phyloP scores from a whole-genome alignment of 2,888 invertebrate genomes.

The Steinernema hermaphroditum region DNA sequence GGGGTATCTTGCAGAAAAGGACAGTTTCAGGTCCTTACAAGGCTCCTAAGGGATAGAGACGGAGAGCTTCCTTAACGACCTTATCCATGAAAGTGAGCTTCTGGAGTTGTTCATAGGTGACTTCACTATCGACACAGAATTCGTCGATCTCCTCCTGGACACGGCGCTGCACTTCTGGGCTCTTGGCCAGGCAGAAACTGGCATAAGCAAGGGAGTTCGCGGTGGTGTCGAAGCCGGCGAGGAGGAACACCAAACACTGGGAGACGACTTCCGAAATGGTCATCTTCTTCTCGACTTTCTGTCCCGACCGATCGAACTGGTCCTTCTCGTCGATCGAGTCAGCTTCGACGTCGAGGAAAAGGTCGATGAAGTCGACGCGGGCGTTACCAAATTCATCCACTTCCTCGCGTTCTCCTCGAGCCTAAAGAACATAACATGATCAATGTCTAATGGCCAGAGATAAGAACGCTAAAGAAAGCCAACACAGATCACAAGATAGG shows the following conservation, averaged over 20 bases:
- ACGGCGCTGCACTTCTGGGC: constrained; percentile 67
- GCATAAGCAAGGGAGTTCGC: constrained; percentile 69
- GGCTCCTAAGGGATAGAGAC: constrained; percentile 56
- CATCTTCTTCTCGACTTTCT: constrained; percentile 47
- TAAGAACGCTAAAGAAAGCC: too few relatives aligned
- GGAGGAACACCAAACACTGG: constrained; percentile 55
- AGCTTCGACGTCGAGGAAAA: constrained; percentile 55
- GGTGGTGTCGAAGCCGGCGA: constrained; percentile 69
- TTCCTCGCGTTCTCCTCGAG: constrained; percentile 10
- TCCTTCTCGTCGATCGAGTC: constrained; percentile 38
- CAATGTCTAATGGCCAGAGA: too few relatives aligned
- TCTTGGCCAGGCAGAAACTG: constrained; percentile 68
- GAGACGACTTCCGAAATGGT: constrained; percentile 53
- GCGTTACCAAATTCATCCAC: constrained; percentile 35
- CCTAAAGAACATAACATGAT: background rate
- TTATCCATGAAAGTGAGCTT: constrained; percentile 55
- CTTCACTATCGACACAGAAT: constrained; percentile 40
- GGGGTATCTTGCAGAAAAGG: background rate
- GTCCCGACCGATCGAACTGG: constrained; percentile 11
- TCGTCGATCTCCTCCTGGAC: constrained; percentile 50
- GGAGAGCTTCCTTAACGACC: constrained; percentile 56
- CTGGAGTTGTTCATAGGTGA: constrained; percentile 51
- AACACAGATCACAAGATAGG: too few relatives aligned
- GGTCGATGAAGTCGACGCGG: constrained; percentile 59
- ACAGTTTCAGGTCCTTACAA: constrained; percentile 42